A percentile compares a stretch with the other conserved stretches of the same genome.
Evolutionary conservation across 2,113 vertebrate genomes (phyloP).

Genomic region (Phaetusa simplex): DNA sequence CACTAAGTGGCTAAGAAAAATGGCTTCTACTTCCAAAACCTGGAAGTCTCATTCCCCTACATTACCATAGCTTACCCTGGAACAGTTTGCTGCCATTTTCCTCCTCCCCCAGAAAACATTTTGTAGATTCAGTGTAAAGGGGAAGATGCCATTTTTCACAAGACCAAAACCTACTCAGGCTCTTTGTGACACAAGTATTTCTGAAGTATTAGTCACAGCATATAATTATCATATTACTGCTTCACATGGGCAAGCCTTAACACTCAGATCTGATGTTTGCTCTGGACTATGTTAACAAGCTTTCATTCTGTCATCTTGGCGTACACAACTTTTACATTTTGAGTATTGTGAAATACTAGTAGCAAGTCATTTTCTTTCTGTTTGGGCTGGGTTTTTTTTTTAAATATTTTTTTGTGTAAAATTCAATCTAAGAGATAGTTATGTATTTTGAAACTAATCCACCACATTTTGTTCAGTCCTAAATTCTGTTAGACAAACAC

Average conservation of each 20-base stretch:
- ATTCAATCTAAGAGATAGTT: background rate
- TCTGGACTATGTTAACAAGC: background rate
- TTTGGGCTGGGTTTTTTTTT: background rate
- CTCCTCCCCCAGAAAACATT: background rate
- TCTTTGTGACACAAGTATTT: background rate
- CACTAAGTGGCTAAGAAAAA: background rate
- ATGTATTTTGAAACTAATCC: background rate
- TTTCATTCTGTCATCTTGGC: background rate
- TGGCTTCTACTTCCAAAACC: background rate
- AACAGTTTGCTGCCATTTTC: background rate
- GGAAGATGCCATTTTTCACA: background rate
- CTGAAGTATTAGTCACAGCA: background rate
- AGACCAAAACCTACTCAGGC: background rate
- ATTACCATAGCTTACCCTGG: background rate
- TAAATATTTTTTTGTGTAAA: background rate
- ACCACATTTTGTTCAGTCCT: background rate
- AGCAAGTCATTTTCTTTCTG: background rate
- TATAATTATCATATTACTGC: background rate
- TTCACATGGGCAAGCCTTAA: background rate
- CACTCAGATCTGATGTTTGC: background rate
- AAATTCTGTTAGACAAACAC: background rate
- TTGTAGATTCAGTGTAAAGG: background rate
- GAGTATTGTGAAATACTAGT: background rate
- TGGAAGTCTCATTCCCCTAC: background rate
- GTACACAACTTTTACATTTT: background rate